Base-by-base conservation (phyloP, 2,113 vertebrate species). In the Irena cyanogastra region DNA sequence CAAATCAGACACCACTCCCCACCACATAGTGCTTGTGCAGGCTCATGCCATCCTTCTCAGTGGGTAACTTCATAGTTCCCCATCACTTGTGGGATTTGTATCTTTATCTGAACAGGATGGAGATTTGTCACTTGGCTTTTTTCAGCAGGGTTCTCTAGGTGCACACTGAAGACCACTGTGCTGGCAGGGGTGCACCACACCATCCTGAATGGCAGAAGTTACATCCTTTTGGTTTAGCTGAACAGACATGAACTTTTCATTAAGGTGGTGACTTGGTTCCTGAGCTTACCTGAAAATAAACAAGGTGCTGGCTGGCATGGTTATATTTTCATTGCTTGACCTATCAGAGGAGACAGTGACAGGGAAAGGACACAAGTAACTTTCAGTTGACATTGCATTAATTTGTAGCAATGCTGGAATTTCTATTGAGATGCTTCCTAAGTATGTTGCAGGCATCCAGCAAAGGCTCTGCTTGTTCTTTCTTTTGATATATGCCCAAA, bases 381-480 rank as follows among this genome's bases (percentile, higher is more conserved):
- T 75, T 89, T 39, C 18, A 83, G 47, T 12, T 64, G 28, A 10
- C n/a, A 44, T 44, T 75, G 41, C 4, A 28, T 71, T 89, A 8
- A 9, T 75, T 53, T 1, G 4, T 70, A 76, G 11, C 22, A 41
- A 10, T 31, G 15, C 56, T 75, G 64, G 22, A 41, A 56, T 78
- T 90, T 53, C 78, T 22, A 0, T 45, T 47, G 60, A 69, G 44
- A 12, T 66, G 33, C 7, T 93, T 95, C n/a, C 39, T 20, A 35
- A 68, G 35, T 79, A 78, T 63, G 21, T 72, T 85, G 39, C 24
- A 4, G 42, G 30, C 57, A 63, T 65, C 61, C 2, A 8, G n/a
- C 30, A 70, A 79, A 90, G 63, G 37, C 53, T 87, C 33, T 88
- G 54, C 44, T 80, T 87, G 8, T 80, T n/a, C 31, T 83, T 96